Percentiles rank a stretch among this genome's conserved stretches.
Evolutionary conservation across 1,140 invertebrate genomes (phyloP).

Genomic region (Drosophila athabasca): DNA sequence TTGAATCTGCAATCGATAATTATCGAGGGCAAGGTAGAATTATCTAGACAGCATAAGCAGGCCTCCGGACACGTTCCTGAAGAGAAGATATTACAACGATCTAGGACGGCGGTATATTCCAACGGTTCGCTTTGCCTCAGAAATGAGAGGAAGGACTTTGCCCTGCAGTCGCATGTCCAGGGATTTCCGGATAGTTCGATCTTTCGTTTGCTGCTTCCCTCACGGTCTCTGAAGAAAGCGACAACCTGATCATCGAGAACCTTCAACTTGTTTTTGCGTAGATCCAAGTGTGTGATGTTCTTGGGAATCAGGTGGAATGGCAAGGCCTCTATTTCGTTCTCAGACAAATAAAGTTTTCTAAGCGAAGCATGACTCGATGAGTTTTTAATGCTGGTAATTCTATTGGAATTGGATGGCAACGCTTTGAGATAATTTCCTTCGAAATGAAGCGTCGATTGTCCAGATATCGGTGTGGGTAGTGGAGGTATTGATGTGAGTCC

Average conservation of each 20-base stretch:
- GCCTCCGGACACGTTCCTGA: background rate
- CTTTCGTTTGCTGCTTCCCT: background rate
- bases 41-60: too few species aligned
- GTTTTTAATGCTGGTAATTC: background rate
- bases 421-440: background rate
- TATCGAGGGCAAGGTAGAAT: too few species aligned
- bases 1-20: too few species aligned
- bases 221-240: background rate
- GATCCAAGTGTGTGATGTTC: conserved; percentile 7
- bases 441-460: too few species aligned
- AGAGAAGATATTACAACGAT: background rate
- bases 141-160: conserved; percentile 8
- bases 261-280: conserved; percentile 18
- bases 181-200: conserved; percentile 14
- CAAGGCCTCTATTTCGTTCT: conserved; percentile 6
- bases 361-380: background rate
- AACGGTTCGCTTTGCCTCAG: conserved; percentile 1
- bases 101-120: background rate
- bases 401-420: conserved; percentile 9
- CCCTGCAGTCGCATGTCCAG: conserved; percentile 4
- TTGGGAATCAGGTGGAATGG: background rate
- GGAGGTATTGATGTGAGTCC: too few species aligned
- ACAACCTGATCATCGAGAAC: conserved; percentile 7
- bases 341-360: conserved; percentile 4
- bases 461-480: too few species aligned